Evolutionary conservation across 2,113 vertebrate species (phyloP).

Genomic region (Terrapene triunguis): DNA sequence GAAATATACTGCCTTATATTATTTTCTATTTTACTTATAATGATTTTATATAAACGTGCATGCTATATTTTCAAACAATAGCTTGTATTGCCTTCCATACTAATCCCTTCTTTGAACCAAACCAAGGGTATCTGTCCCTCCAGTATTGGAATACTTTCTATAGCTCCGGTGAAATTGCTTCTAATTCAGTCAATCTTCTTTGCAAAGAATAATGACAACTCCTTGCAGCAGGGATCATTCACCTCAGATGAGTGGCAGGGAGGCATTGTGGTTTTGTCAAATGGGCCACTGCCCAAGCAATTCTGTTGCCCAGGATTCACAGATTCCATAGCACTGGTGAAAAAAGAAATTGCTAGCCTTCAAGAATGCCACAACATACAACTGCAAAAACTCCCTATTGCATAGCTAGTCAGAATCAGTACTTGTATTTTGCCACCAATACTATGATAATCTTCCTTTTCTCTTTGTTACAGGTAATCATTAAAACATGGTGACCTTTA

Average conservation of each 20-base stretch:
- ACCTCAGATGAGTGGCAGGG: not conserved
- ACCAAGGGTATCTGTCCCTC: not conserved
- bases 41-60: not conserved
- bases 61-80: not conserved
- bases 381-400: not conserved
- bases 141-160: not conserved
- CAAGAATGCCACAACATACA: not conserved
- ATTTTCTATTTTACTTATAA: not conserved
- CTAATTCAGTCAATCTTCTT: not conserved
- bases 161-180: not conserved
- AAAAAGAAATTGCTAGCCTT: not conserved
- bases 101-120: not conserved
- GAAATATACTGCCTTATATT: not conserved
- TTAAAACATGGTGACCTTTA: not conserved
- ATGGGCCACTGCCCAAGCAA: accelerated
- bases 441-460: not conserved
- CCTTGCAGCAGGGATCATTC: accelerated
- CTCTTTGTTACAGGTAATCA: not conserved
- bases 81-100: not conserved
- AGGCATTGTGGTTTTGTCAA: not conserved
- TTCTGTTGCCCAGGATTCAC: not conserved
- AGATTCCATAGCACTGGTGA: not conserved
- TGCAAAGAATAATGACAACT: accelerated
- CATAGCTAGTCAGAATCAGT: not conserved
- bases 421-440: not conserved